Evolutionary conservation across 2,797 vertebrate species (phyloP).

Genomic region (Spatula versicolor): DNA sequence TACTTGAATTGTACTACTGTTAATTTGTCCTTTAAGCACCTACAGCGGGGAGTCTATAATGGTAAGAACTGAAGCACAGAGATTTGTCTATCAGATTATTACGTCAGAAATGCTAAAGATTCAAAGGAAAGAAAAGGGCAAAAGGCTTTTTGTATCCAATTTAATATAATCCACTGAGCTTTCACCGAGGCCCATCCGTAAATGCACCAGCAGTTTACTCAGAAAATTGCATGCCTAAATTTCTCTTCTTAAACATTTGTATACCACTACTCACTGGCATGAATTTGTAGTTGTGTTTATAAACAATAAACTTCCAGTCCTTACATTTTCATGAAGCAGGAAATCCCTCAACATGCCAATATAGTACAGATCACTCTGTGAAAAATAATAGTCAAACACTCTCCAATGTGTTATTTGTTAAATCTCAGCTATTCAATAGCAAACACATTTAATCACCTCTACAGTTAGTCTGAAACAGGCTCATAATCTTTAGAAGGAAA

Average conservation of each 20-base stretch:
- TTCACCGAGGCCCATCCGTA: slow-evolving; percentile 52
- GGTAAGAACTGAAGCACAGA: slow-evolving; percentile 76
- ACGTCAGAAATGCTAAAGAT: slow-evolving; percentile 70
- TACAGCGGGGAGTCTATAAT: slow-evolving; percentile 87
- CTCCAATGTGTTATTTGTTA: slow-evolving; percentile 19
- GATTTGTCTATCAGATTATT: slow-evolving; percentile 70
- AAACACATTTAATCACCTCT: slow-evolving; percentile 65
- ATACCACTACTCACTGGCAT: neutral
- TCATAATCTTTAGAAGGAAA: slow-evolving; percentile 57
- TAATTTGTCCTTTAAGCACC: slow-evolving; percentile 90
- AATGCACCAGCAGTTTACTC: slow-evolving; percentile 42
- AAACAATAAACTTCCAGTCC: slow-evolving; percentile 44
- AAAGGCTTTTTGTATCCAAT: slow-evolving; percentile 63
- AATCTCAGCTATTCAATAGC: slow-evolving; percentile 54
- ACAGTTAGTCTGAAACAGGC: slow-evolving; percentile 57
- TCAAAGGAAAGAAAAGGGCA: slow-evolving; percentile 55
- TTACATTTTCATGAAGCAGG: slow-evolving; percentile 3
- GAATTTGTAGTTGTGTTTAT: slow-evolving; percentile 53
- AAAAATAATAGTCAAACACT: slow-evolving; percentile 56
- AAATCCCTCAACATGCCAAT: slow-evolving; percentile 9
- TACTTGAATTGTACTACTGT: slow-evolving; percentile 85
- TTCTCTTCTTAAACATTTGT: slow-evolving; percentile 32
- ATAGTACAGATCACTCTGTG: slow-evolving; percentile 43
- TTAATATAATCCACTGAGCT: slow-evolving; percentile 59
- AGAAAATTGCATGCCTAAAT: slow-evolving; percentile 47